Conservation (phyloP, 2,888 invertebrate genomes). For the Apamea anceps region DNA sequence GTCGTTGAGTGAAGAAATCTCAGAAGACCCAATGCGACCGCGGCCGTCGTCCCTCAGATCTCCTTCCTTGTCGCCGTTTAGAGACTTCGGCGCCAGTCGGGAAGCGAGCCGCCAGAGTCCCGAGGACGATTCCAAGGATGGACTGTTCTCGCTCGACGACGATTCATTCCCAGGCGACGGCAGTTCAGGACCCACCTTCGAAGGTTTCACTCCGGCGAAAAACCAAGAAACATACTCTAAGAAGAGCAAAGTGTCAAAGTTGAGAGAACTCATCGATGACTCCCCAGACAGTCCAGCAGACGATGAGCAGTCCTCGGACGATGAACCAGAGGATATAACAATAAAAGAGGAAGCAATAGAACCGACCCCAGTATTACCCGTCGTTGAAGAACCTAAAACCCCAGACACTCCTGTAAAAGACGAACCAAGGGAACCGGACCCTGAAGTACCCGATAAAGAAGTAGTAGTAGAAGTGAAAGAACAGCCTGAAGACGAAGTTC, state of each 20-base stretch:
- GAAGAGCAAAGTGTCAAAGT: slow-evolving; percentile 86
- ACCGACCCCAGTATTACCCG: slow-evolving; percentile 72
- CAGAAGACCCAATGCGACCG: slow-evolving; percentile 81
- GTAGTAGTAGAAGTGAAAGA: slow-evolving; percentile 70
- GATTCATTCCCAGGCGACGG: slow-evolving; percentile 91
- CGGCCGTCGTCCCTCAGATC: slow-evolving; percentile 81
- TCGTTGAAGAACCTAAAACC: slow-evolving; percentile 71
- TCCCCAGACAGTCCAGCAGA: slow-evolving; percentile 88
- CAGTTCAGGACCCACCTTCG: slow-evolving; percentile 88
- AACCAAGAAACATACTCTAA: slow-evolving; percentile 90
- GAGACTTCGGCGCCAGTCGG: slow-evolving; percentile 86
- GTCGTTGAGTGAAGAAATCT: slow-evolving; percentile 90
- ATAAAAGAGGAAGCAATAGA: slow-evolving; percentile 76
- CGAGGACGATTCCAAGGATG: slow-evolving; percentile 91
- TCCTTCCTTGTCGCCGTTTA: slow-evolving; percentile 86
- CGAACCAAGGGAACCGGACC: slow-evolving; percentile 65
- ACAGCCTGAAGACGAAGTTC: slow-evolving; percentile 69
- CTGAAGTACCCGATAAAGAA: slow-evolving; percentile 69
- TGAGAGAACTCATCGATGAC: slow-evolving; percentile 87
- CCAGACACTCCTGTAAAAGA: slow-evolving; percentile 54
- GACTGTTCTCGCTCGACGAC: slow-evolving; percentile 90
- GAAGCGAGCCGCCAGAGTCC: slow-evolving; percentile 91
- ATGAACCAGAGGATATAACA: slow-evolving; percentile 79
- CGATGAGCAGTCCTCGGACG: slow-evolving; percentile 89
- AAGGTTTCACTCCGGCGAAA: slow-evolving; percentile 90